These are phyloP conservation scores for Dolichomitus sp. DNA, from an alignment of 2,888 invertebrate species.

Conservation along the genomic window DNA sequence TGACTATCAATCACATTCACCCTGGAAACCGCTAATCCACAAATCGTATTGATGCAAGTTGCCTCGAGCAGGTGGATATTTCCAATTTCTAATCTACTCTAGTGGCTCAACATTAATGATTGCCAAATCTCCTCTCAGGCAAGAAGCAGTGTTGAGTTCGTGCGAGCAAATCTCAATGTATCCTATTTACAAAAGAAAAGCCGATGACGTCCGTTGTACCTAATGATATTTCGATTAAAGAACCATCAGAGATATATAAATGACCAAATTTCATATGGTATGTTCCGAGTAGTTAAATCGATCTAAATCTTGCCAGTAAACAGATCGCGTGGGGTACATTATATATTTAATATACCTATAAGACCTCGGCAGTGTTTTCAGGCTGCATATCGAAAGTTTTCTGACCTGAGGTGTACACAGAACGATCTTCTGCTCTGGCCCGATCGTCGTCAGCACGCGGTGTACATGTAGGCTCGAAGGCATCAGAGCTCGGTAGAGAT, in stretches of 20 bases:
- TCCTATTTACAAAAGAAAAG: not conserved
- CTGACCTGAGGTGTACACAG: slow-evolving; percentile 11
- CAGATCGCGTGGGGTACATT: not conserved
- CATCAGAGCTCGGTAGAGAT: slow-evolving; percentile 36
- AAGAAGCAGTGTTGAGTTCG: slow-evolving; percentile 16
- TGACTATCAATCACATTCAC: not conserved
- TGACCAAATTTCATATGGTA: slow-evolving; percentile 4
- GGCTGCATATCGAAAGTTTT: slow-evolving; percentile 16
- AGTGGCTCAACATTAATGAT: slow-evolving; percentile 5
- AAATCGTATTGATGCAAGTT: not conserved
- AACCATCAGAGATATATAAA: not conserved
- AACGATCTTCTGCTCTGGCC: slow-evolving; percentile 26
- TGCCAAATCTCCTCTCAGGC: slow-evolving; percentile 20
- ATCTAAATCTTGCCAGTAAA: slow-evolving; percentile 2
- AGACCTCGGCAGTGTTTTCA: slow-evolving; percentile 11
- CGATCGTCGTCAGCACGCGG: slow-evolving; percentile 20
- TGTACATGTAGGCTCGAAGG: slow-evolving; percentile 14
- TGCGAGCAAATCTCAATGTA: slow-evolving; percentile 8
- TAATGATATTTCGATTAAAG: slow-evolving; percentile 21
- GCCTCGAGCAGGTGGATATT: slow-evolving; percentile 1
- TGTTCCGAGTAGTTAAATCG: slow-evolving; percentile 3
- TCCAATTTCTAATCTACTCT: slow-evolving; percentile 18
- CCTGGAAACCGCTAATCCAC: not conserved
- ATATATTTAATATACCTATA: too few species aligned
- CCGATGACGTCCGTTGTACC: slow-evolving; percentile 1